Evolutionary conservation across 2,797 vertebrate species (phyloP).

Genomic region (Gephyroberyx darwinii): DNA sequence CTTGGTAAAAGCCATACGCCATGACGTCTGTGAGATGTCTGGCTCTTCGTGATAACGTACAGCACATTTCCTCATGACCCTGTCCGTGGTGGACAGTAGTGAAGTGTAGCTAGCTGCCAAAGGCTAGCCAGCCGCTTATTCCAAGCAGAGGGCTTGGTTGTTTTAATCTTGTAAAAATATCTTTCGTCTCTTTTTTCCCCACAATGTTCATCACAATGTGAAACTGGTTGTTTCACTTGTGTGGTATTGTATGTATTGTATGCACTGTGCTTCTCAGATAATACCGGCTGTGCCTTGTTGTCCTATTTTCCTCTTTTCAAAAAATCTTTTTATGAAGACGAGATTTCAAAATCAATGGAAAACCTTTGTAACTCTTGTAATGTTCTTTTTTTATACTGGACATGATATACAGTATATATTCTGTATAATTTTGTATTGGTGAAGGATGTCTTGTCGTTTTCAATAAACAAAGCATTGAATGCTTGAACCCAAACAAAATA

Average conservation of each 20-base stretch:
- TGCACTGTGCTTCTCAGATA: constrained; percentile 91
- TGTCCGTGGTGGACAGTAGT: constrained; percentile 60
- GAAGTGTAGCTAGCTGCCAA: constrained; percentile 37
- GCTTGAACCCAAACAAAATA: constrained; percentile 57
- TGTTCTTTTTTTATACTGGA: constrained; percentile 86
- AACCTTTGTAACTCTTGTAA: constrained; percentile 79
- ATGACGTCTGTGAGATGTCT: constrained; percentile 61
- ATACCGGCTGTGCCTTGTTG: constrained; percentile 94
- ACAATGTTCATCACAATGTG: constrained; percentile 78
- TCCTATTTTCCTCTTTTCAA: constrained; percentile 79
- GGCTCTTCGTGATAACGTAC: constrained; percentile 62
- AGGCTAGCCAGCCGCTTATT: constrained; percentile 47
- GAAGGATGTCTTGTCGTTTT: constrained; percentile 83
- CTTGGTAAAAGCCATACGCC: constrained; percentile 76
- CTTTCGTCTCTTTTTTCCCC: constrained; percentile 28
- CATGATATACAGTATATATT: constrained; percentile 86
- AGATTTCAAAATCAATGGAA: constrained; percentile 83
- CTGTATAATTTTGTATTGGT: constrained; percentile 90
- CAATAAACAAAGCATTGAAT: constrained; percentile 85
- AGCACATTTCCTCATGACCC: constrained; percentile 67
- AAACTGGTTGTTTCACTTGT: constrained; percentile 78
- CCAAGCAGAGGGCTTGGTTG: constrained; percentile 48
- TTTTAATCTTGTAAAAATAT: constrained; percentile 54
- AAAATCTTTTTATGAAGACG: constrained; percentile 87
- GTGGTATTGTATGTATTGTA: constrained; percentile 81